These are phyloP conservation scores for Trichechus manatus DNA, from an alignment of 2,113 vertebrate genomes.

Conservation along the genomic window DNA sequence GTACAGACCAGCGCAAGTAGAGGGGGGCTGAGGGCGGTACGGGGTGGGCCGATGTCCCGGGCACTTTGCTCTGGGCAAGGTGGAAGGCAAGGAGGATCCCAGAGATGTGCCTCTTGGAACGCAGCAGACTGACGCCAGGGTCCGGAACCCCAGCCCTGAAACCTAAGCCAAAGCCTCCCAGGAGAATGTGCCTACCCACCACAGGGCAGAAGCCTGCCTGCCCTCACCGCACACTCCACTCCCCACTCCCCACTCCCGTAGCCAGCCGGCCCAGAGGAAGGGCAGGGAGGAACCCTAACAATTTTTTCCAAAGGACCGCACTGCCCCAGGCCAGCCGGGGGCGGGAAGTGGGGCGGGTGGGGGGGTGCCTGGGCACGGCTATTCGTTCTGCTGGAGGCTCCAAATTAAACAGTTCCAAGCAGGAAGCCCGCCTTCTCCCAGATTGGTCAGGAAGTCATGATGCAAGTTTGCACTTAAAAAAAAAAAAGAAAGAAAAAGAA, in stretches of 20 bases:
- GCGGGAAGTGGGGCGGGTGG: not conserved
- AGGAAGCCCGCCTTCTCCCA: conserved; percentile 76
- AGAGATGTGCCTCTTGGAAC: not conserved
- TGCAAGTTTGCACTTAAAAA: conserved; percentile 57
- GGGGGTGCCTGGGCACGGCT: not conserved
- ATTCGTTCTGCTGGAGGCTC: conserved; percentile 57
- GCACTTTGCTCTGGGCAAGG: not conserved
- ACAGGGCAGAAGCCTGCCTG: not conserved
- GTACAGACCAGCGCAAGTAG: not conserved
- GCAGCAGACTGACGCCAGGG: not conserved
- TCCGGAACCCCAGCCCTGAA: not conserved
- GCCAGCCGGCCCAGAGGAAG: not conserved
- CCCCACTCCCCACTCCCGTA: not conserved
- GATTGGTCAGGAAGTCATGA: conserved; percentile 77
- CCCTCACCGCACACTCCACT: not conserved
- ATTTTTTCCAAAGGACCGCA: conserved; percentile 22
- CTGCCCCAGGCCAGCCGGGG: not conserved
- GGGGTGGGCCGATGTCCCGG: no score
- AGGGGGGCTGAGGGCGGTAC: not conserved
- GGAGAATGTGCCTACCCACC: no score
- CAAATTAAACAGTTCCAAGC: conserved; percentile 67
- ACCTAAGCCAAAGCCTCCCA: not conserved
- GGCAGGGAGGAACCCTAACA: not conserved
- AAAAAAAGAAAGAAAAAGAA: conserved; percentile 14
- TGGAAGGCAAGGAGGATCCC: not conserved